phyloP scores from a whole-genome alignment of 2,888 invertebrate species.

The Melieria omissa region DNA sequence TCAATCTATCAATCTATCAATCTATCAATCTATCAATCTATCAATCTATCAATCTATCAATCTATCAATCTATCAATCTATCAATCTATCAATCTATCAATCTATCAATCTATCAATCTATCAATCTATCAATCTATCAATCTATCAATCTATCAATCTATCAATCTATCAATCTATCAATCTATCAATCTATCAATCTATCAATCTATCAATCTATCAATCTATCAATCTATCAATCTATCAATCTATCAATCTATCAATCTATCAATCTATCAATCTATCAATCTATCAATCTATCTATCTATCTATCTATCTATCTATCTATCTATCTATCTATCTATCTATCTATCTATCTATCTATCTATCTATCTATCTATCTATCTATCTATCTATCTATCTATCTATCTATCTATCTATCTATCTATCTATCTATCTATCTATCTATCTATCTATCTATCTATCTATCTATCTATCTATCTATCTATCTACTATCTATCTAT shows the following conservation, averaged over 20 bases:
- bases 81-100: constrained; percentile 23
- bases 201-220: constrained; percentile 4
- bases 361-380: constrained; percentile 22
- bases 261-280: constrained; percentile 7
- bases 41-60: constrained; percentile 24
- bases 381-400: constrained; percentile 18
- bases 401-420: constrained; percentile 21
- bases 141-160: constrained; percentile 11
- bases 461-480: constrained; percentile 20
- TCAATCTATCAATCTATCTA: constrained; percentile 9
- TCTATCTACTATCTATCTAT: too few relatives aligned
- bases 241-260: constrained; percentile 6
- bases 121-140: constrained; percentile 9
- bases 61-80: constrained; percentile 23
- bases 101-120: constrained; percentile 21
- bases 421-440: constrained; percentile 21
- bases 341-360: constrained; percentile 18
- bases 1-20: constrained; percentile 22
- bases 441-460: constrained; percentile 21
- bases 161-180: constrained; percentile 6
- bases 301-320: constrained; percentile 15
- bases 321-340: constrained; percentile 11
- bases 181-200: constrained; percentile 7
- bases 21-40: constrained; percentile 14
- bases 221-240: constrained; percentile 9